phyloP scores from a whole-genome alignment of 2,888 invertebrate genomes.

The Prenolepis imparis region DNA sequence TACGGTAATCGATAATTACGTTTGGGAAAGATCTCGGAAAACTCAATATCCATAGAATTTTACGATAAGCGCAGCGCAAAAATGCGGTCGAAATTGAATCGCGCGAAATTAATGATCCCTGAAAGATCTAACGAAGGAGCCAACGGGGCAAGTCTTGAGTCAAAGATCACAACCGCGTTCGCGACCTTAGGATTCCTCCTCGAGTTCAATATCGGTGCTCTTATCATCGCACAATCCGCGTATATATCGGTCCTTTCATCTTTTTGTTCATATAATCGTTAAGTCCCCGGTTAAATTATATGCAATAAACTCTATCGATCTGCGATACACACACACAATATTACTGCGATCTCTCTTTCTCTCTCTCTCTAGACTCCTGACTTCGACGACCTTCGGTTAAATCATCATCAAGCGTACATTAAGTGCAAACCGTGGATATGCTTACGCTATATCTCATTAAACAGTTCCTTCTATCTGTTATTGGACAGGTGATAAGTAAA shows the following conservation, averaged over 20 bases:
- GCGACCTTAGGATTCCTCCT: conserved; percentile 41
- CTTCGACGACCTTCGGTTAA: conserved; percentile 15
- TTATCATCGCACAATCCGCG: conserved; percentile 27
- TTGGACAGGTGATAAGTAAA: background rate
- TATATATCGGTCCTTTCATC: background rate
- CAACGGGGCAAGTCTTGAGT: conserved; percentile 41
- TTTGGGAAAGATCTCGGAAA: conserved; percentile 47
- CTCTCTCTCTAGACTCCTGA: background rate
- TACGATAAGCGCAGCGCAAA: conserved; percentile 3
- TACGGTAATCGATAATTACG: conserved; percentile 53
- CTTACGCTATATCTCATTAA: background rate
- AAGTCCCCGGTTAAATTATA: conserved; percentile 15
- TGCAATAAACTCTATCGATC: conserved; percentile 41
- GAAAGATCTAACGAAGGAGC: conserved; percentile 22
- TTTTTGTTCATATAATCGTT: conserved; percentile 4
- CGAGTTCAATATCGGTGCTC: conserved; percentile 42
- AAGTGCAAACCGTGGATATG: conserved; percentile 5
- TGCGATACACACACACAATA: conserved; percentile 50
- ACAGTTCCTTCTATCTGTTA: background rate
- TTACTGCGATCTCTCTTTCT: background rate
- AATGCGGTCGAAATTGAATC: conserved; percentile 39
- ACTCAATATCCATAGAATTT: conserved; percentile 36
- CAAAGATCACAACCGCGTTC: conserved; percentile 40
- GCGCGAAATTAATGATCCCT: conserved; percentile 67
- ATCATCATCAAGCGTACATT: conserved; percentile 36